Percentiles rank a stretch among this genome's conserved stretches.
phyloP scores from a whole-genome alignment of 2,797 vertebrate genomes.

The Spondyliosoma cantharus region DNA sequence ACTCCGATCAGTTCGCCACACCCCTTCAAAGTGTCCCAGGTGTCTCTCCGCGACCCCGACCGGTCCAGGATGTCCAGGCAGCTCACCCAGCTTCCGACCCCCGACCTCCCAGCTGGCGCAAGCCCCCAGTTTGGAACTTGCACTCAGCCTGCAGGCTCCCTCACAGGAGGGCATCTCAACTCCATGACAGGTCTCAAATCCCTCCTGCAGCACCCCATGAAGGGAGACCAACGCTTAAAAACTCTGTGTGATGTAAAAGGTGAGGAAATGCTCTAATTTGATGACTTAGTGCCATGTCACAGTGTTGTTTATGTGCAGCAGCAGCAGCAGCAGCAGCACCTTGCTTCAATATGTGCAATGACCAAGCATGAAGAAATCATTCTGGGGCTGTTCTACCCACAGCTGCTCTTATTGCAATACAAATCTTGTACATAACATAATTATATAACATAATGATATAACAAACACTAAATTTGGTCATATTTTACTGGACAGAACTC shows the following conservation, averaged over 20 bases:
- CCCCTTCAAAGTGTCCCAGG: conserved; percentile 72
- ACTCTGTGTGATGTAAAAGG: conserved; percentile 83
- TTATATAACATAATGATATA: conserved; percentile 12
- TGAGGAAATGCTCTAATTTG: conserved; percentile 51
- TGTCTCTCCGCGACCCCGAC: conserved; percentile 68
- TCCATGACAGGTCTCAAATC: conserved; percentile 90
- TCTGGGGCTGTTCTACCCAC: conserved; percentile 19
- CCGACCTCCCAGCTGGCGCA: conserved; percentile 85
- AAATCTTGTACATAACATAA: too few relatives aligned
- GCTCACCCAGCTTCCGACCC: conserved; percentile 85
- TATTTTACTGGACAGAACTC: background rate
- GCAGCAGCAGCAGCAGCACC: conserved; percentile 3
- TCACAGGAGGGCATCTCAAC: conserved; percentile 82
- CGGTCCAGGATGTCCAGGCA: conserved; percentile 86
- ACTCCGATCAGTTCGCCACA: conserved; percentile 55
- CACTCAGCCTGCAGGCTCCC: conserved; percentile 79
- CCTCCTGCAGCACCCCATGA: conserved; percentile 90
- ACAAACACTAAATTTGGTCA: background rate
- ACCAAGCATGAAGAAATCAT: conserved; percentile 36
- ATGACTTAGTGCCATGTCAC: background rate
- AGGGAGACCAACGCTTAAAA: conserved; percentile 87
- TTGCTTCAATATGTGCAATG: conserved; percentile 16
- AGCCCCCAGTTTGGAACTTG: conserved; percentile 87
- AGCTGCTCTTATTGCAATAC: conserved; percentile 17
- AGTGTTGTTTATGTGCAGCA: conserved; percentile 35